Conservation (phyloP, 2,888 invertebrate species). For the Synanthedon vespiformis region DNA sequence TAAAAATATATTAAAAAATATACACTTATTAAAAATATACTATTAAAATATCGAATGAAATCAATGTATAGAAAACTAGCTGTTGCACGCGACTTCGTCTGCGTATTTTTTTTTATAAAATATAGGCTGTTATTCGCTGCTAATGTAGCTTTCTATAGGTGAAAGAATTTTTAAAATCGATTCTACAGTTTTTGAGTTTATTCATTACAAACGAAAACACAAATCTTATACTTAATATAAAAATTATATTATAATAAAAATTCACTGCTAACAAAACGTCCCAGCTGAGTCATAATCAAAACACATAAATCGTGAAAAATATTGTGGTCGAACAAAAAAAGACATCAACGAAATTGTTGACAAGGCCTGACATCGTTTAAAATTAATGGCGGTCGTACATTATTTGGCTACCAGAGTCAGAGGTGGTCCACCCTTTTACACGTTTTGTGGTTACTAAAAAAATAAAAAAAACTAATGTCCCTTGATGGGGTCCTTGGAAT, state of each 20-base stretch:
- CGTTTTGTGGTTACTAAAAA: constrained; percentile 13
- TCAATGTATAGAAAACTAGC: too few relatives aligned
- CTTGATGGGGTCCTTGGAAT: constrained; percentile 25
- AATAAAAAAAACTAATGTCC: constrained; percentile 24
- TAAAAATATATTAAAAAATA: too few relatives aligned
- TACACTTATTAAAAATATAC: too few relatives aligned
- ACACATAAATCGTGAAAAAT: constrained; percentile 48
- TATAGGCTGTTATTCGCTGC: too few relatives aligned
- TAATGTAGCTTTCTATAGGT: too few relatives aligned
- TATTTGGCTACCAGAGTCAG: constrained; percentile 57
- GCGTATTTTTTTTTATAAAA: too few relatives aligned
- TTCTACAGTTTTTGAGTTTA: too few relatives aligned
- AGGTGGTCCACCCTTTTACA: constrained; percentile 58
- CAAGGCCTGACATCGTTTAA: constrained; percentile 55
- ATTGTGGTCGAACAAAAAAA: constrained; percentile 26
- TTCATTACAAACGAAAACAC: too few relatives aligned
- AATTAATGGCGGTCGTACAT: constrained; percentile 59
- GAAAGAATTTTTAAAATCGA: too few relatives aligned
- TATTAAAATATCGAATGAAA: too few relatives aligned
- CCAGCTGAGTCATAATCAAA: constrained; percentile 29
- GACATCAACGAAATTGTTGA: constrained; percentile 55
- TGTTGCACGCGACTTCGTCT: too few relatives aligned
- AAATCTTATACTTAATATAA: too few relatives aligned
- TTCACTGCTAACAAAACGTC: neutral
- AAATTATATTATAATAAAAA: neutral